Evolutionary conservation across 2,888 invertebrate species (phyloP), one percentile per base, ranked within the genome.

Genomic region (Melangyna quadrimaculata): DNA sequence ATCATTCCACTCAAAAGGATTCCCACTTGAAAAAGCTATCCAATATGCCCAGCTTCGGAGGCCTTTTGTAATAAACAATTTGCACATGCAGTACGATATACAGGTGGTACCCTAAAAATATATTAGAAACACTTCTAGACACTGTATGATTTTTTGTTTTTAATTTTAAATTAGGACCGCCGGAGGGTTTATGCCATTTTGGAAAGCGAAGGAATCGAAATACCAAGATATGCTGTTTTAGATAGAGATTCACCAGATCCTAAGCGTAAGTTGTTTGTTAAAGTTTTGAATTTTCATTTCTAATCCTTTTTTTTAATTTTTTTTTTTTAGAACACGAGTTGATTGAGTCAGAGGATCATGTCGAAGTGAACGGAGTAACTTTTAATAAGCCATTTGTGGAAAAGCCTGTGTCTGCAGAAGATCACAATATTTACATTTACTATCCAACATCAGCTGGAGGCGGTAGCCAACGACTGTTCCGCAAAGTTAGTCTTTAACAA

Each of bases 341-440:
- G 73, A 96, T 98, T 61, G 98, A 99, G 92, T 97, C 97, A 0
- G 99, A 99, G 91, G 99, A 99, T 92, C 98, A 98, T 89, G 98
- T 99, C 4, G 99, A 99, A 93, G 98, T 99, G 59, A 98, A 98
- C 91, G 98, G 98, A 7, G 95, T 97, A 32, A 96, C 96, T 24
- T 99, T 99, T 91, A 98, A 98, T 91, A 99, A 99, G 91, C 99
- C 99, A 0, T 99, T 99, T 93, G 99, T 99, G 22, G 99, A 99
- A 93, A 99, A 99, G 91, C 99, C 99, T 0, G 97, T 99, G 8
- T 98, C 98, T 24, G 99, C 99, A 0, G 99, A 99, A 93, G 99
- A 99, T 93, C 99, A 99, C 92, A 99, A 99, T 92, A 98, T 99
- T 91, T 99, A 99, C 91, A 99, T 99, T 89, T 99, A 99, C 92